phyloP scores from a whole-genome alignment of 2,113 vertebrate genomes.

The Perognathus longimembris region DNA sequence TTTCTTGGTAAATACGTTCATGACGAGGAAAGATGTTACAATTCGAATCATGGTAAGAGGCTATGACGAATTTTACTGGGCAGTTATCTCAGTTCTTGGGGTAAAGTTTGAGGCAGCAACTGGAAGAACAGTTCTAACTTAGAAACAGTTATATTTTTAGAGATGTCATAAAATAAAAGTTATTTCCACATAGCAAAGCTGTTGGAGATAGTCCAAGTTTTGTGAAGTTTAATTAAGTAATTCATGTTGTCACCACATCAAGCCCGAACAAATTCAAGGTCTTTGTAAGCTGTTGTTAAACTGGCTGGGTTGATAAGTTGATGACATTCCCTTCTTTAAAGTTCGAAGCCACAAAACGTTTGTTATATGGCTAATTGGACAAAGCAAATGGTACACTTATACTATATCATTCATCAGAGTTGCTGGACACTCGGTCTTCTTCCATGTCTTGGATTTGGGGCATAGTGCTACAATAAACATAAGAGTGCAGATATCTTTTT shows the following conservation, averaged over 20 bases:
- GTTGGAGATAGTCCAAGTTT: slow-evolving; percentile 1
- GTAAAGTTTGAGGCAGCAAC: slow-evolving; percentile 21
- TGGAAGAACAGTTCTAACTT: not conserved
- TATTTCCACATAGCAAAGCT: not conserved
- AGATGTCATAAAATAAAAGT: not conserved
- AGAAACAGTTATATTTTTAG: slow-evolving; percentile 1
- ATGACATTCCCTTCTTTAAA: not conserved
- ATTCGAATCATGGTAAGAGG: not conserved
- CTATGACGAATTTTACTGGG: not conserved
- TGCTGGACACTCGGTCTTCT: too few relatives aligned
- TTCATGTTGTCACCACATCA: not conserved
- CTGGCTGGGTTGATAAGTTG: not conserved
- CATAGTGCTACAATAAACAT: too few relatives aligned
- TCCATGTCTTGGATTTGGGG: too few relatives aligned
- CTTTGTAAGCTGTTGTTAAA: not conserved
- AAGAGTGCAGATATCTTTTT: too few relatives aligned
- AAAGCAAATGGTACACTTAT: not conserved
- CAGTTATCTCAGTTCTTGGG: not conserved
- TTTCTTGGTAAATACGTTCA: not conserved
- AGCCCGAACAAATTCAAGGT: slow-evolving; percentile 4
- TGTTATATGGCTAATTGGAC: not conserved
- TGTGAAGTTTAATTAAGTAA: slow-evolving; percentile 16
- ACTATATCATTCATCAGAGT: too few relatives aligned
- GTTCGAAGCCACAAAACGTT: not conserved
- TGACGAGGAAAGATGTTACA: not conserved